phyloP scores from a whole-genome alignment of 2,888 invertebrate species.

The Rhorus exstirpatorius region DNA sequence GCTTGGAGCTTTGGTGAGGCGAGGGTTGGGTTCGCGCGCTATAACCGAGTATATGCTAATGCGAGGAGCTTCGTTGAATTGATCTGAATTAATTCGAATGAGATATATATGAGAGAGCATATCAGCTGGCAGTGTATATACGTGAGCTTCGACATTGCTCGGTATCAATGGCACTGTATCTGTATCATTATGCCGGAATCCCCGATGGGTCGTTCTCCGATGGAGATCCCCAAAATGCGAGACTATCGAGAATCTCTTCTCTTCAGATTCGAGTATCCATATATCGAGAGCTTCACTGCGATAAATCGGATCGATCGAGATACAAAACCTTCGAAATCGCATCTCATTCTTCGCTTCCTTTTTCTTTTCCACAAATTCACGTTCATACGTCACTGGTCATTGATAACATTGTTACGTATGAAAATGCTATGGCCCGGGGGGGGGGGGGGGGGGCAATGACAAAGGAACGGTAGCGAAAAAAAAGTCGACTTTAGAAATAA shows the following conservation, averaged over 20 bases:
- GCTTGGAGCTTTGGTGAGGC: neutral
- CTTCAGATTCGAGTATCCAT: neutral
- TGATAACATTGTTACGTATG: neutral
- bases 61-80: constrained; percentile 27
- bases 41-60: constrained; percentile 34
- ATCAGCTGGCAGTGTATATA: neutral
- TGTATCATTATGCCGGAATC: constrained; percentile 44
- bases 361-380: neutral
- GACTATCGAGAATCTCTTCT: neutral
- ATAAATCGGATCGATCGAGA: constrained; percentile 45
- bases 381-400: neutral
- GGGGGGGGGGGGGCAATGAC: no score
- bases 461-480: constrained; percentile 18
- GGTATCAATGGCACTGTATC: constrained; percentile 34
- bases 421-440: no score
- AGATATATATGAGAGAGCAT: constrained; percentile 4
- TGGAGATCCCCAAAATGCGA: constrained; percentile 4
- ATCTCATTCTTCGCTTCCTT: constrained; percentile 6
- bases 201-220: constrained; percentile 29
- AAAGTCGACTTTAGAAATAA: constrained; percentile 38
- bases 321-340: constrained; percentile 20
- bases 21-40: neutral
- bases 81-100: constrained; percentile 52
- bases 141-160: neutral
- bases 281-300: constrained; percentile 2